Evolutionary conservation across 1,140 invertebrate species (phyloP), one percentile per base, ranked within the genome.

Genomic region (Macrobrachium nipponense): DNA sequence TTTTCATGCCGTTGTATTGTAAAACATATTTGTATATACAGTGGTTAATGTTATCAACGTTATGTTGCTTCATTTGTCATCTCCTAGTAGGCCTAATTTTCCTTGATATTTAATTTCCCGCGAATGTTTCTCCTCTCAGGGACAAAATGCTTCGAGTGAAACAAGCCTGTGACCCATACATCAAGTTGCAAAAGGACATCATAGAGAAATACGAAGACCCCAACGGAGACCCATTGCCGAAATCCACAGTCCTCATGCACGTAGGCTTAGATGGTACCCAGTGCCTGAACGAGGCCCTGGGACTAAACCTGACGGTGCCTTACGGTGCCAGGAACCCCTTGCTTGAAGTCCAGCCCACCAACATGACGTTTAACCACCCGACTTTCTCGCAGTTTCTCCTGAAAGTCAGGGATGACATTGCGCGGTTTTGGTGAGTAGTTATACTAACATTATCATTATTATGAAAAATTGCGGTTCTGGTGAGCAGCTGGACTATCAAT

Each of bases 371-470:
- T 12, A 20, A 14, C 62, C 61, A 66, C 17, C 80, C 80, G 8
- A 73, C 64, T 12, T 82, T 82, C 80, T 60, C 80, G 5, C 80
- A 82, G 51, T 82, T 82, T 36, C 80, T 82, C 66, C 27, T 27
- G 66, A 70, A 72, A 43, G 80, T 60, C 14, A 70, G 27, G 10
- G 66, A 82, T 18, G 80, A 82, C 68, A 11, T 73, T 0, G 43
- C 15, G n/a, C 20, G 60, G 4, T 20, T 66, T 5, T 58, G 68
- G 80, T 82, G n/a, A 72, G 51, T 82, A 18, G 15, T 20, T 17
- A 73, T 27, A 12, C 10, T 27, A 5, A 7, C 17, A 20, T 4
- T 43, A 18, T 51, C 51, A 51, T 51, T 51, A 51, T 51, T 51
- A 3, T 12, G 7, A 51, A 36, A 36, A 36, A 4, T 2, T 36